Percentiles rank a stretch among this genome's conserved stretches.
Conservation (phyloP, 2,888 invertebrate genomes). For the Lithophane socia region DNA sequence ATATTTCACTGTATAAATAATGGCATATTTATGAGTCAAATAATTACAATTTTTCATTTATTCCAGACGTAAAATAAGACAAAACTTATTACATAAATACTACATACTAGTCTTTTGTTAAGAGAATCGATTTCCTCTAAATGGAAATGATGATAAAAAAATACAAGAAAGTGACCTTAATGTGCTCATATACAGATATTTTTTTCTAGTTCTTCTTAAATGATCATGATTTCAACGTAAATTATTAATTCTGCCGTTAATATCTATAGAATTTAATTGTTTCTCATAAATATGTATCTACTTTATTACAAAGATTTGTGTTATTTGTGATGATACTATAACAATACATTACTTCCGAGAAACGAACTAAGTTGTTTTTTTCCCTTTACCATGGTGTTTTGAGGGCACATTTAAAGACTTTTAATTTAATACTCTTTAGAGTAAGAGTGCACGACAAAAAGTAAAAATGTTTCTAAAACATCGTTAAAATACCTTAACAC, state of each 20-base stretch:
- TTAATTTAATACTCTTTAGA: conserved; percentile 36
- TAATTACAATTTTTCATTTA: conserved; percentile 50
- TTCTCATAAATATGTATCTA: conserved; percentile 43
- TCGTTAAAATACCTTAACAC: conserved; percentile 49
- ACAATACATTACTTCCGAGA: conserved; percentile 38
- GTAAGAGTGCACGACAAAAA: conserved; percentile 38
- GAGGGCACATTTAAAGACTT: conserved; percentile 8
- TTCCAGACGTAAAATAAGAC: conserved; percentile 55
- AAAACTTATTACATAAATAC: conserved; percentile 57
- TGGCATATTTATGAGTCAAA: conserved; percentile 67
- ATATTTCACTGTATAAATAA: conserved; percentile 72
- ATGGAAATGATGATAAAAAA: conserved; percentile 42
- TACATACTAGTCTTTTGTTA: conserved; percentile 56
- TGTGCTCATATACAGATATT: conserved; percentile 61
- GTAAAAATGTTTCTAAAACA: conserved; percentile 56
- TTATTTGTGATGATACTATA: conserved; percentile 53
- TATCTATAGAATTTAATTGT: conserved; percentile 19
- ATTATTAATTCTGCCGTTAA: conserved; percentile 27
- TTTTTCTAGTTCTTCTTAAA: conserved; percentile 32
- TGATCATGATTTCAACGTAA: conserved; percentile 37
- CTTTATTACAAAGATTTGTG: conserved; percentile 31
- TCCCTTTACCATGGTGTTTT: conserved; percentile 7
- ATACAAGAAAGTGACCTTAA: conserved; percentile 47
- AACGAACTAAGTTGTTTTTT: conserved; percentile 33
- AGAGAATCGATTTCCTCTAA: conserved; percentile 41